Evolutionary conservation across 2,888 invertebrate species (phyloP).

Genomic region (Meloe dianella): DNA sequence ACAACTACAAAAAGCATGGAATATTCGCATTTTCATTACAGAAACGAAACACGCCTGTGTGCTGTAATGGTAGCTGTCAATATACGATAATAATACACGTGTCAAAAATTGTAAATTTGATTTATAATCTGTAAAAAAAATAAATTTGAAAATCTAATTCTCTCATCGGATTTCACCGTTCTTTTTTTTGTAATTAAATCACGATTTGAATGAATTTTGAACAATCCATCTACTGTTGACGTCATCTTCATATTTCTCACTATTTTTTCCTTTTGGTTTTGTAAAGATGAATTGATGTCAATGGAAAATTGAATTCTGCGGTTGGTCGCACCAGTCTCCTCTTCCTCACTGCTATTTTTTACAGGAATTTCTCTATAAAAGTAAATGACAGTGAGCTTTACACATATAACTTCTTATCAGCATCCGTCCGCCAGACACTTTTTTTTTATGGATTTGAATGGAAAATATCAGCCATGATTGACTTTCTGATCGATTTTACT

Average conservation of each 20-base stretch:
- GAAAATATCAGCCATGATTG: slow-evolving; percentile 43
- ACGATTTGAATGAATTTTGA: not conserved
- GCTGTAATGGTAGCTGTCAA: not conserved
- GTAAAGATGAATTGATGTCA: slow-evolving; percentile 53
- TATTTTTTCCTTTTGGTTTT: not conserved
- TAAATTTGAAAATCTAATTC: not conserved
- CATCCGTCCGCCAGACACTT: slow-evolving; percentile 44
- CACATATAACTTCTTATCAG: slow-evolving; percentile 54
- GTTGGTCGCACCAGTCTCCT: slow-evolving; percentile 69
- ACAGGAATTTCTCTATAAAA: slow-evolving; percentile 53
- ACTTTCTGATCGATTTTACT: slow-evolving; percentile 33
- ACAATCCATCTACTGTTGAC: not conserved
- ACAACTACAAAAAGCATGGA: not conserved
- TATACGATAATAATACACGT: not conserved
- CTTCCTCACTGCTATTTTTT: slow-evolving; percentile 52
- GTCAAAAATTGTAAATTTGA: not conserved
- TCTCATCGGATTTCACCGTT: not conserved
- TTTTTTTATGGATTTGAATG: slow-evolving; percentile 41
- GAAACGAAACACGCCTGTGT: not conserved
- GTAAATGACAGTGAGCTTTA: slow-evolving; percentile 51
- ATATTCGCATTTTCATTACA: not conserved
- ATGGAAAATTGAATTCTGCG: slow-evolving; percentile 74
- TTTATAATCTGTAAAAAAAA: not conserved
- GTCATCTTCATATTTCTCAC: not conserved
- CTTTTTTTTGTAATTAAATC: not conserved